Evolutionary conservation across 1,140 invertebrate species (phyloP), one percentile per base, ranked within the genome.

Genomic region (Teleogryllus occipitalis): DNA sequence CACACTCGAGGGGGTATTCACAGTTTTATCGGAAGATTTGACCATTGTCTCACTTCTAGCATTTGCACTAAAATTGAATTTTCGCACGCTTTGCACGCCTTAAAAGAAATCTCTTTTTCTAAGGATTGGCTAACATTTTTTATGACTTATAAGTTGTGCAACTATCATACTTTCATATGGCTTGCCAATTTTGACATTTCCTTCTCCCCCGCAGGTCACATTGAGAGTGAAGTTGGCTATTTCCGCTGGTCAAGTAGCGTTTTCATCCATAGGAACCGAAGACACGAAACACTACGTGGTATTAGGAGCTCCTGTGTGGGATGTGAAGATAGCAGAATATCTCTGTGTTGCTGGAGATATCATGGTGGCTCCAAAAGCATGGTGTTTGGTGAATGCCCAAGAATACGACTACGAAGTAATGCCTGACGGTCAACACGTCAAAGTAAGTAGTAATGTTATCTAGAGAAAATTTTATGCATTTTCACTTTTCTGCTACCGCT

Each of bases 191-290:
- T 39, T 5, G 27, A 39, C 27, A 5, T 65, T 65, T 14, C 54
- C 18, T 65, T 65, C 18, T 18, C 18, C 54, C 54, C 2, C 10
- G 10, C 18, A 65, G 54, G 54, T 65, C 10, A 65, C 54, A 65
- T 18, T 65, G 54, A 27, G 77, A 90, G 90, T 91, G 0, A 92
- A 91, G 86, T 84, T 92, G 12, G 89, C 90, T 0, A 90, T 92
- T 81, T 88, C 91, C 46, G 88, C 88, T 22, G 91, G 91, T 18
- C 86, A 87, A 78, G 87, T 87, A 15, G 86, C 87, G 21, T 91
- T 91, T 80, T 88, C 89, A 0, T 86, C 89, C 7, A 88, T 91
- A 75, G 90, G 90, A 6, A 85, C 89, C 78, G 54, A 65, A 65
- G 82, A 85, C 12, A 86, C 83, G 47, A 82, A 82, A 74, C 86